phyloP scores from a whole-genome alignment of 2,113 vertebrate genomes.

The Galbula dea region DNA sequence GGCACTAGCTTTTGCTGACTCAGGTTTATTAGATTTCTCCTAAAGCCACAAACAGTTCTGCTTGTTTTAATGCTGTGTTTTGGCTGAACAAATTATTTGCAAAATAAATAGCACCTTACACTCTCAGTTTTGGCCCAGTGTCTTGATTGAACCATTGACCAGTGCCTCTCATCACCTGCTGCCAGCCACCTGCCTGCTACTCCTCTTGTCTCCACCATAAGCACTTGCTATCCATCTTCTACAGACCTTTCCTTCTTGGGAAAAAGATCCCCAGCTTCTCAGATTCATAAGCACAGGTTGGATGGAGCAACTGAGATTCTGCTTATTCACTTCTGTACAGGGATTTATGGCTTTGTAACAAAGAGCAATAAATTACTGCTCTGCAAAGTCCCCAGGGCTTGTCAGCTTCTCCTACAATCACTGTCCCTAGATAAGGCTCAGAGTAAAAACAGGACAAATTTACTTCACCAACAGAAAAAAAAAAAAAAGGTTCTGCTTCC shows the following conservation, averaged over 20 bases:
- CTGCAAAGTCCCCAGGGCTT: background rate
- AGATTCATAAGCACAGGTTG: background rate
- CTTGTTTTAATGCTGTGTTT: background rate
- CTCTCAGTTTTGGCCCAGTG: background rate
- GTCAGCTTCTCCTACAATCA: background rate
- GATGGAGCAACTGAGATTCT: background rate
- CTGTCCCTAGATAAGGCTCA: background rate
- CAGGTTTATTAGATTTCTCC: background rate
- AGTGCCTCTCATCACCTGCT: background rate
- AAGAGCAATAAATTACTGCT: conserved; percentile 14
- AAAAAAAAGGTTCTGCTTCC: background rate
- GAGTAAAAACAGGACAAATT: background rate
- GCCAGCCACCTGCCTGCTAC: background rate
- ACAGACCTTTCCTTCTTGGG: background rate
- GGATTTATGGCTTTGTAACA: conserved; percentile 21
- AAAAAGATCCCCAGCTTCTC: background rate
- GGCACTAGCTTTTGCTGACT: background rate
- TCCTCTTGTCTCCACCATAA: background rate
- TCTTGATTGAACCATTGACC: background rate
- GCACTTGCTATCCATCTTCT: background rate
- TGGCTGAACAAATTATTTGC: background rate
- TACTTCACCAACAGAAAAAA: background rate
- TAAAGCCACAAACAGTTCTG: background rate
- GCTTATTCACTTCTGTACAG: background rate
- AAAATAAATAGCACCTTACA: background rate